A percentile compares a stretch with the other conserved stretches of the same genome.
Evolutionary conservation across 2,797 vertebrate species (phyloP).

Genomic region (Ctenochaetus hawaiiensis): DNA sequence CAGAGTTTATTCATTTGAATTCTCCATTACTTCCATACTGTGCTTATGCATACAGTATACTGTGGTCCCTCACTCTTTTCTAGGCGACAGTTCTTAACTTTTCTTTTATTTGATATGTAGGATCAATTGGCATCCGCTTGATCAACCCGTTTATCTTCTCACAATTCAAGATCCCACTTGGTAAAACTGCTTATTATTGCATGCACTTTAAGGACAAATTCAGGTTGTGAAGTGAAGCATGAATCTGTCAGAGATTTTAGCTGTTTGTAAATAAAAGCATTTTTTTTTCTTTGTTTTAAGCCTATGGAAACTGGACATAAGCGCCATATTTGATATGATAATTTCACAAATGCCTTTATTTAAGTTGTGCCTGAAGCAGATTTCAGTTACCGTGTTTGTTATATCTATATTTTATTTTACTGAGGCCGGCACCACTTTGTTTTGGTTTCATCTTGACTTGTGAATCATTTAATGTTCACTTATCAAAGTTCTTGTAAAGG

Average conservation of each 20-base stretch:
- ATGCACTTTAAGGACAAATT: slow-evolving; percentile 99
- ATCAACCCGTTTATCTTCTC: slow-evolving; percentile 95
- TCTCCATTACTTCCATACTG: slow-evolving; percentile 92
- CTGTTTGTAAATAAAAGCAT: slow-evolving; percentile 99
- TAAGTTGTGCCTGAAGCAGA: slow-evolving; percentile 87
- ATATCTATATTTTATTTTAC: slow-evolving; percentile 75
- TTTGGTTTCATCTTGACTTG: slow-evolving; percentile 81
- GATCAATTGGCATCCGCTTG: slow-evolving; percentile 88
- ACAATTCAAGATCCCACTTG: slow-evolving; percentile 91
- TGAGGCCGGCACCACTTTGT: slow-evolving; percentile 78
- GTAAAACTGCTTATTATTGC: slow-evolving; percentile 95
- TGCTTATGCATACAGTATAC: slow-evolving; percentile 94
- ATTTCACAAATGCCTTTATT: slow-evolving; percentile 89
- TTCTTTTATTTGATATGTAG: slow-evolving; percentile 82
- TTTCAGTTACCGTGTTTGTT: slow-evolving; percentile 78
- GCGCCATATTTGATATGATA: slow-evolving; percentile 84
- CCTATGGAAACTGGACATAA: slow-evolving; percentile 82
- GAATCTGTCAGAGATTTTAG: slow-evolving; percentile 99
- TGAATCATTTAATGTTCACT: slow-evolving; percentile 87
- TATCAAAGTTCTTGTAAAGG: slow-evolving; percentile 87
- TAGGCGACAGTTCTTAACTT: slow-evolving; percentile 76
- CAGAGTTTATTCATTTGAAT: slow-evolving; percentile 91
- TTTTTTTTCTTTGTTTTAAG: slow-evolving; percentile 72
- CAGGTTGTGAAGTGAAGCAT: slow-evolving; percentile 97
- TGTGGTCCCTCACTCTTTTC: slow-evolving; percentile 83